Conservation (phyloP, 2,888 invertebrate genomes). For the Alsophila aescularia region DNA sequence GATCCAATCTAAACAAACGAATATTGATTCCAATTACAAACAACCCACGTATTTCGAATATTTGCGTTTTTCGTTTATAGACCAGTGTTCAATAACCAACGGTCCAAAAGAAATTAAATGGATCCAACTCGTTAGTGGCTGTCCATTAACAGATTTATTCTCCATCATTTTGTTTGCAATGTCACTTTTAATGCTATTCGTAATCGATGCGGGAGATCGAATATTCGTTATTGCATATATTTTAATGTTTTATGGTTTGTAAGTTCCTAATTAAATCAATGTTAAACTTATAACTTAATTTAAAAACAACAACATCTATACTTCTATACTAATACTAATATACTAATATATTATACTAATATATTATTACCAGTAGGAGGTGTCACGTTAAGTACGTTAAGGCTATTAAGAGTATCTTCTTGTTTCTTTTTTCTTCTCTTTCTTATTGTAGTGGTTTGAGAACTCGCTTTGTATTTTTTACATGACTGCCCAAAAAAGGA, state of each 20-base stretch:
- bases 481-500: too few species aligned
- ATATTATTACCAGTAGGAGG: too few species aligned
- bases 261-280: neutral
- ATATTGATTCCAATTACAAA: conserved; percentile 27
- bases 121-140: conserved; percentile 35
- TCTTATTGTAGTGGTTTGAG: too few species aligned
- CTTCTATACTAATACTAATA: too few species aligned
- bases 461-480: too few species aligned
- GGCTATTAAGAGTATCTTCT: too few species aligned
- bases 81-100: conserved; percentile 32
- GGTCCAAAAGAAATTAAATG: conserved; percentile 37
- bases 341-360: too few species aligned
- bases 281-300: too few species aligned
- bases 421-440: too few species aligned
- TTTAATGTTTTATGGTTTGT: neutral
- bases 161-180: conserved; percentile 27
- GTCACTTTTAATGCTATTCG: conserved; percentile 26
- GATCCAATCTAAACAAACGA: conserved; percentile 14
- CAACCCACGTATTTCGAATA: conserved; percentile 12
- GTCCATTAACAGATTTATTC: conserved; percentile 39
- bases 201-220: conserved; percentile 14
- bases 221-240: conserved; percentile 1
- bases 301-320: too few species aligned
- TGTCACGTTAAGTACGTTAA: too few species aligned
- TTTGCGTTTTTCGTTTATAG: too few species aligned